A percentile compares a stretch with the other conserved stretches of the same genome.
phyloP scores from a whole-genome alignment of 1,140 invertebrate genomes.

The Goniozus legneri region DNA sequence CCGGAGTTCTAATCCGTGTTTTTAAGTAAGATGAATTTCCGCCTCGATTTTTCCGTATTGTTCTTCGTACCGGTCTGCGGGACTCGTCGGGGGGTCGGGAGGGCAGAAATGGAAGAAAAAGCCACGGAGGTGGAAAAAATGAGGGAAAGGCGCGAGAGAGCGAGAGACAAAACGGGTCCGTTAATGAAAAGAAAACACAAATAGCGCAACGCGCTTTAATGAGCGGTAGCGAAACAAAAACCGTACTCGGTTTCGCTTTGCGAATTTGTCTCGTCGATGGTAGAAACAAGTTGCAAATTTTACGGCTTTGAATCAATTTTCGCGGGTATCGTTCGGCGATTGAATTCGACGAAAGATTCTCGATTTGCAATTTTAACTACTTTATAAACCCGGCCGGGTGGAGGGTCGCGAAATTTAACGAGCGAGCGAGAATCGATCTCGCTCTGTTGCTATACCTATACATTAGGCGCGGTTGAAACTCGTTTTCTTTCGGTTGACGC shows the following conservation, averaged over 20 bases:
- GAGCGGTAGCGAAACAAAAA: background rate
- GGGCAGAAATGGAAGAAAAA: background rate
- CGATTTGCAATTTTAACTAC: too few relatives aligned
- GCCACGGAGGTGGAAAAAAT: conserved; percentile 4
- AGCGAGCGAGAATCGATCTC: background rate
- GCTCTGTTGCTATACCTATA: too few relatives aligned
- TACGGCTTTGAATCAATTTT: background rate
- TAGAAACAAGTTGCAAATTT: background rate
- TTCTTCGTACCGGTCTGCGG: background rate
- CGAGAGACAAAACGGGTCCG: conserved; percentile 2
- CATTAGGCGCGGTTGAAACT: too few relatives aligned
- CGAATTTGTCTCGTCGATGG: background rate
- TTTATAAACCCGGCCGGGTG: background rate
- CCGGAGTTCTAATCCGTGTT: background rate
- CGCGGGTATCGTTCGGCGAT: too few relatives aligned
- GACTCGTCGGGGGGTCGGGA: background rate
- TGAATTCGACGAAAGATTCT: too few relatives aligned
- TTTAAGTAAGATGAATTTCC: too few relatives aligned
- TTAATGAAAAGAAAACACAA: conserved; percentile 45
- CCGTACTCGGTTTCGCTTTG: background rate
- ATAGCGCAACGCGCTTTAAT: conserved; percentile 12
- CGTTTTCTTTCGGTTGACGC: too few relatives aligned
- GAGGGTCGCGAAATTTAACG: background rate
- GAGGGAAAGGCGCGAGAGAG: background rate
- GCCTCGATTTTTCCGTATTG: too few relatives aligned